Evolutionary conservation across 2,888 invertebrate species (phyloP).

Genomic region (Eucriotettix oculatus): DNA sequence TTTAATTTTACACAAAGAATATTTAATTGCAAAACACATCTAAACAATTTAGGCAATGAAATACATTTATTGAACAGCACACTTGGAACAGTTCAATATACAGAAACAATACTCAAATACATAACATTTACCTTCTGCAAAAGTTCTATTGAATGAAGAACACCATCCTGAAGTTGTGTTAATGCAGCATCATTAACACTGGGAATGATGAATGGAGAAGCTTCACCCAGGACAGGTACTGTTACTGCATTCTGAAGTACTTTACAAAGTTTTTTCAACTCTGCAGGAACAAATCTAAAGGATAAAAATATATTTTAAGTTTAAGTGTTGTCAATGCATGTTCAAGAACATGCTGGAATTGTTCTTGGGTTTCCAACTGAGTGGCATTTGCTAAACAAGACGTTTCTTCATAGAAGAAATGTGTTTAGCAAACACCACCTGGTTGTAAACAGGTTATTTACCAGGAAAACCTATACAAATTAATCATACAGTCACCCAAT

Average conservation of each 20-base stretch:
- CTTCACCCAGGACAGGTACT: conserved; percentile 66
- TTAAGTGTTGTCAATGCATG: too few species aligned
- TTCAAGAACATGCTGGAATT: neutral
- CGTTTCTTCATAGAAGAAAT: too few species aligned
- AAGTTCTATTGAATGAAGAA: conserved; percentile 71
- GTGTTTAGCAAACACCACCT: neutral
- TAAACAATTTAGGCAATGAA: too few species aligned
- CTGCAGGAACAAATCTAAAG: conserved; percentile 40
- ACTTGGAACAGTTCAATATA: too few species aligned
- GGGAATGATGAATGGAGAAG: conserved; percentile 64
- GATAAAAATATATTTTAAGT: neutral
- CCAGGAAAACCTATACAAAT: too few species aligned
- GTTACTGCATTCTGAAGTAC: conserved; percentile 62
- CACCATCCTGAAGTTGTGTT: conserved; percentile 69
- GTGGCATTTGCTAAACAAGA: neutral
- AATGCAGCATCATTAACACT: conserved; percentile 62
- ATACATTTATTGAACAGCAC: too few species aligned
- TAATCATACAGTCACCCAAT: too few species aligned
- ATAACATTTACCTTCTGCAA: conserved; percentile 53
- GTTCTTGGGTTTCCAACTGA: neutral
- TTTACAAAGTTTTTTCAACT: conserved; percentile 62
- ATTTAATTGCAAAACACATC: too few species aligned
- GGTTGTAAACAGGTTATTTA: too few species aligned
- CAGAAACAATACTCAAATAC: neutral
- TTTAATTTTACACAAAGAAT: too few species aligned